phyloP scores from a whole-genome alignment of 2,797 vertebrate genomes.

The Esox masquinongy region DNA sequence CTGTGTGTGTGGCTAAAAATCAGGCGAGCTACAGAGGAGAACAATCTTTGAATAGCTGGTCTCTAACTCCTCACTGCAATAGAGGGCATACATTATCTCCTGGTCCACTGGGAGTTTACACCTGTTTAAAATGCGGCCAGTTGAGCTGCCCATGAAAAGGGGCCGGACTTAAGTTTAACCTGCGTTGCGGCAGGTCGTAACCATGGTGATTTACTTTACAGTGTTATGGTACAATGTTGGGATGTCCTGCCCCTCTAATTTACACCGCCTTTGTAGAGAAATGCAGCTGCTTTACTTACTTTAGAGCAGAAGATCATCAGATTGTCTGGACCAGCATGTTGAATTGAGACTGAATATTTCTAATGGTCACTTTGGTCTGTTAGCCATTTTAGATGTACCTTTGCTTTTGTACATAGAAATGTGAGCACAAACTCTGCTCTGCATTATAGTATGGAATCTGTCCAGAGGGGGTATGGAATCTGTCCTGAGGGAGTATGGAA shows the following conservation, averaged over 20 bases:
- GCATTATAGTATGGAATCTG: too few relatives aligned
- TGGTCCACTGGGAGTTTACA: slow-evolving; percentile 57
- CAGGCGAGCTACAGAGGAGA: slow-evolving; percentile 15
- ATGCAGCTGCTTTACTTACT: not conserved
- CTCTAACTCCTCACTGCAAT: slow-evolving; percentile 46
- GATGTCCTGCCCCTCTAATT: slow-evolving; percentile 10
- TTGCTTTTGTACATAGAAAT: not conserved
- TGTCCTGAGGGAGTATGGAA: too few relatives aligned
- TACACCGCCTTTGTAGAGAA: slow-evolving; percentile 37
- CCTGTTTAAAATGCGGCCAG: slow-evolving; percentile 64
- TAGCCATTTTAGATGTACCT: not conserved
- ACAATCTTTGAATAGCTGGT: slow-evolving; percentile 31
- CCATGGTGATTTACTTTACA: slow-evolving; percentile 36
- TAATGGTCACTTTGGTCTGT: not conserved
- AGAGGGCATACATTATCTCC: slow-evolving; percentile 72
- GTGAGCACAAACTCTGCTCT: not conserved
- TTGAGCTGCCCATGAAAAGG: not conserved
- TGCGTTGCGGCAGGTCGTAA: slow-evolving; percentile 37
- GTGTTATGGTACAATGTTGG: slow-evolving; percentile 13
- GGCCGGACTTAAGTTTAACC: slow-evolving; percentile 25
- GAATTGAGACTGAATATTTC: not conserved
- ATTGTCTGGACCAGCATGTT: not conserved
- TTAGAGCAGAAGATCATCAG: not conserved
- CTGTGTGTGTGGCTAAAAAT: not conserved
- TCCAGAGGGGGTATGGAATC: too few relatives aligned